phyloP scores from a whole-genome alignment of 1,140 invertebrate species.

The Penaeus vannamei region DNA sequence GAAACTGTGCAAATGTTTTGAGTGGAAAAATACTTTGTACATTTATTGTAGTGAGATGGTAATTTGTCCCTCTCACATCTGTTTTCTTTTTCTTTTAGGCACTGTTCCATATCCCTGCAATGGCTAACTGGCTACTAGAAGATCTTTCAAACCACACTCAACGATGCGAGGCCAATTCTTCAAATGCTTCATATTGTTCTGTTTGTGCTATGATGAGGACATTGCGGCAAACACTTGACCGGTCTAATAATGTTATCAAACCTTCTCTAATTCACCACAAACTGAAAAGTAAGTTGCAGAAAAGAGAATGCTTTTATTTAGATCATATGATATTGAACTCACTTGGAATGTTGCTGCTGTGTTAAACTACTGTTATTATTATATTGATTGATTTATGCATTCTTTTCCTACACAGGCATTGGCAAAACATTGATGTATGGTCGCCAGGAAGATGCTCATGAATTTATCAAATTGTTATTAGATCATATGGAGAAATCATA shows the following conservation, averaged over 20 bases:
- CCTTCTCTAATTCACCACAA: constrained; percentile 78
- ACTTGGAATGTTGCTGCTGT: constrained; percentile 51
- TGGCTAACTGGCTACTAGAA: constrained; percentile 88
- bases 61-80: neutral
- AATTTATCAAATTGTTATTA: constrained; percentile 92
- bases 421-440: constrained; percentile 92
- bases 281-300: constrained; percentile 75
- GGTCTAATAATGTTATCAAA: constrained; percentile 79
- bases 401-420: constrained; percentile 75
- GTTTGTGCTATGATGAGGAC: constrained; percentile 89
- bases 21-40: no score
- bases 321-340: constrained; percentile 10
- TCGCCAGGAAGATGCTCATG: constrained; percentile 96
- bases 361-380: neutral
- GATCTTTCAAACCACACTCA: constrained; percentile 79
- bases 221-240: constrained; percentile 79
- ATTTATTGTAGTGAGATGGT: neutral
- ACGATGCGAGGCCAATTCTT: constrained; percentile 76
- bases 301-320: neutral
- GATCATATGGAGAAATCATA: constrained; percentile 95
- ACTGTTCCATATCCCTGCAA: constrained; percentile 88
- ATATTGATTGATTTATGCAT: neutral
- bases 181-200: constrained; percentile 77
- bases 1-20: no score
- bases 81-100: constrained; percentile 73